These are phyloP conservation scores for Nipponacmea schrenckii DNA, from an alignment of 2,888 invertebrate species.

Conservation along the genomic window DNA sequence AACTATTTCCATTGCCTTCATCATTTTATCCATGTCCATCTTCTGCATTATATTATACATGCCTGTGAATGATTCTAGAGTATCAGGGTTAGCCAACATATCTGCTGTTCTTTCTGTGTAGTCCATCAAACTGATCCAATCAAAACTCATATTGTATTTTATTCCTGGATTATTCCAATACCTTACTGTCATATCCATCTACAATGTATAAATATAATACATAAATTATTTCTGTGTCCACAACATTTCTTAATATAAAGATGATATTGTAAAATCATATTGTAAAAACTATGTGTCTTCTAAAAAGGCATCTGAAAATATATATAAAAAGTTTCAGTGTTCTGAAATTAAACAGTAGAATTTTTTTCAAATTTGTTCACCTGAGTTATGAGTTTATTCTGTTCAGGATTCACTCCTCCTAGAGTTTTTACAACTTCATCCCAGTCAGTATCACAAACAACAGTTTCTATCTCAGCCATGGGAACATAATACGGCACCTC, in stretches of 20 bases:
- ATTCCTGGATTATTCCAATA: background rate
- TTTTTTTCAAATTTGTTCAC: too few relatives aligned
- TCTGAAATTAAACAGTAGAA: too few relatives aligned
- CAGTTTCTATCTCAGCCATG: slow-evolving; percentile 31
- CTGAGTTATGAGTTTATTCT: too few relatives aligned
- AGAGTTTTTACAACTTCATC: slow-evolving; percentile 1
- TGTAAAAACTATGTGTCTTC: too few relatives aligned
- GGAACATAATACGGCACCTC: slow-evolving; percentile 37
- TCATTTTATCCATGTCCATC: slow-evolving; percentile 18
- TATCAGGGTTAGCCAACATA: slow-evolving; percentile 12
- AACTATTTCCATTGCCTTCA: slow-evolving; percentile 18
- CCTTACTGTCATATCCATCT: slow-evolving; percentile 8
- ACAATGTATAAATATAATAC: background rate
- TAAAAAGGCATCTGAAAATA: too few relatives aligned
- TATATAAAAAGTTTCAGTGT: too few relatives aligned
- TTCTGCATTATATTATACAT: slow-evolving; percentile 17
- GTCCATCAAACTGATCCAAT: slow-evolving; percentile 31
- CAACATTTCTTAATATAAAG: too few relatives aligned
- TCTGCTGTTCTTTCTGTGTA: slow-evolving; percentile 22
- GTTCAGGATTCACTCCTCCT: too few relatives aligned
- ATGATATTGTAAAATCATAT: too few relatives aligned
- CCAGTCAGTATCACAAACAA: slow-evolving; percentile 46
- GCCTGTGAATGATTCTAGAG: background rate
- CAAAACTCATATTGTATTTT: slow-evolving; percentile 19
- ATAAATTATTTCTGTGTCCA: background rate